Evolutionary conservation across 1,140 invertebrate genomes (phyloP), one percentile per base, ranked within the genome.

Genomic region (Micrasema longulum): DNA sequence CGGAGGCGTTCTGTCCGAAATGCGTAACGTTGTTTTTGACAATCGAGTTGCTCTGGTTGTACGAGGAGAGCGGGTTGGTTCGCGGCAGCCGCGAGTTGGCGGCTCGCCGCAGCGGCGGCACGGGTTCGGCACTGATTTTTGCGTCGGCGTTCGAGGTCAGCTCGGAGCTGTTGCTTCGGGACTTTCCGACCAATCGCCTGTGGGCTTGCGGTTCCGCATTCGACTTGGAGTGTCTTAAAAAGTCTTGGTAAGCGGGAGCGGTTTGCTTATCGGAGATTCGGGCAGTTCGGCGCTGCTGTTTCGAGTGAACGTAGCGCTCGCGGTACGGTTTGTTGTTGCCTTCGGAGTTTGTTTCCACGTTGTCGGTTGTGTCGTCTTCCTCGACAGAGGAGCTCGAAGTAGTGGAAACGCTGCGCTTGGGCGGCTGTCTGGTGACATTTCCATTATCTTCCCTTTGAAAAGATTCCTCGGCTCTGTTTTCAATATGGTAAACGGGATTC

Each of bases 401-500:
- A 0, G 72, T 74, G 11, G 76, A 76, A 14, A 76, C 66, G 22
- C 68, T 76, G n/a, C 75, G 22, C 50, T 76, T 74, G 4, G 70
- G 65, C 6, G 52, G 38, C 48, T 71, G 73, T 48, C 73, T 75
- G 11, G 71, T 6, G 38, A 68, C 43, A 5, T 60, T 63, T 55
- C 57, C 62, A 20, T 71, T 69, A 23, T 75, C 71, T 10, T 75
- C 71, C 1, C 60, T 18, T n/a, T 31, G 52, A 22, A 52, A 50
- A 9, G 52, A 18, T 11, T 72, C 57, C 68, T 76, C n/a, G 76
- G 81, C 74, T 76, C 82, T 79, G 66, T 85, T 82, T 48, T 90
- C 90, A 85, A 91, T 88, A 77, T 91, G 91, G 79, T 95, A 96
- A 48, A 95, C 90, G 1, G 94, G 94, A 84, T 96, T 96, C 36